Evolutionary conservation across 1,140 invertebrate species (phyloP), one percentile per base, ranked within the genome.

Genomic region (Oncopeltus fasciatus): DNA sequence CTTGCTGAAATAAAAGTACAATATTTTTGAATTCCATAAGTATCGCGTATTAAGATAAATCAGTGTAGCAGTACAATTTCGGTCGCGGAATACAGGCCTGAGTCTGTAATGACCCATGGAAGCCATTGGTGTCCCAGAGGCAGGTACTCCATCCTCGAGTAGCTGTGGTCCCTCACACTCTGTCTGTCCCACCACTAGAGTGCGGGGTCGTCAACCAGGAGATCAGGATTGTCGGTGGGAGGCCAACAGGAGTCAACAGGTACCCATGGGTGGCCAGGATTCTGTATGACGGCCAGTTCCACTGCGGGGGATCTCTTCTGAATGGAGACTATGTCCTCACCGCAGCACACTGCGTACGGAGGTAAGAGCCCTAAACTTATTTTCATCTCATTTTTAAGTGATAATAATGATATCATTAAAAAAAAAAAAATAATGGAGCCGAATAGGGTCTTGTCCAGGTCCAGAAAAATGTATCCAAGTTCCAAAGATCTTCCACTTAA

Each of bases 191-290:
- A 24, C 26, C 20, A 24, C 26, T 24, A 53, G 85, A 84, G 68
- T 88, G 86, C 69, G 86, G 86, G 5, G 71, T 82, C 47, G 75
- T 78, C 0, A 86, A 86, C 72, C 82, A 86, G 68, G 84, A 87
- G 71, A 82, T 82, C 67, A 72, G 86, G 62, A 79, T 81, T 16
- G 82, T 85, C 26, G 84, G 90, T 47, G 90, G 90, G 18, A 76
- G 80, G 65, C 84, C 87, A 16, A 87, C 89, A 0, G 80, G 82
- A 18, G 77, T 85, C 4, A 88, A 92, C 72, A 81, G 85, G 67
- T 92, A 91, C 71, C 91, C 91, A 8, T 93, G 90, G 89, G 79
- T 92, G 68, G 89, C 86, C 1, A 77, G 88, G 59, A 76, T 90
- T 12, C 81, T 89, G 1, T 92, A 92, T 70, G 85, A 90, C 71